A percentile compares a stretch with the other conserved stretches of the same genome.
Conservation (phyloP, 2,113 vertebrate species). For the Podiceps cristatus region DNA sequence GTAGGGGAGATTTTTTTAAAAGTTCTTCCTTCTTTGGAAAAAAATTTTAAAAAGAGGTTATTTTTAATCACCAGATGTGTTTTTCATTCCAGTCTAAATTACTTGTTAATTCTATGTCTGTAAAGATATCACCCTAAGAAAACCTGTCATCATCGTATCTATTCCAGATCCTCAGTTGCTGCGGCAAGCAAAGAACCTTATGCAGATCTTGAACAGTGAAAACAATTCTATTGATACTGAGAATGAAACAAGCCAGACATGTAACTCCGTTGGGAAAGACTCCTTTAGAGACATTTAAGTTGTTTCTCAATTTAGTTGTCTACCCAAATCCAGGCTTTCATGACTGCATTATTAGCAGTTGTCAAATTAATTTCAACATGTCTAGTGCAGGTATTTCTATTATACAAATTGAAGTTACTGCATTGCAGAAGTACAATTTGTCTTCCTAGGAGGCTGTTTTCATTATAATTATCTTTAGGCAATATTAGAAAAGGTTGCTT, state of each 20-base stretch:
- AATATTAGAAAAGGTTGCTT: neutral
- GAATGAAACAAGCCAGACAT: neutral
- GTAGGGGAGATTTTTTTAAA: neutral
- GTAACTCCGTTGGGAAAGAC: neutral
- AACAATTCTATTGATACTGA: neutral
- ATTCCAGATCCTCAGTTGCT: neutral
- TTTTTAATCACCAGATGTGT: neutral
- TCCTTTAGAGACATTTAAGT: neutral
- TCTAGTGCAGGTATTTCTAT: neutral
- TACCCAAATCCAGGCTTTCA: neutral
- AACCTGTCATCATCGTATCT: neutral
- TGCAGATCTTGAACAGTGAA: neutral
- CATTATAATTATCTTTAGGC: neutral
- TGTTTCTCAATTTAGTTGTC: neutral
- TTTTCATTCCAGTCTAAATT: neutral
- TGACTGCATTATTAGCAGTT: neutral
- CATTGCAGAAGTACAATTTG: neutral
- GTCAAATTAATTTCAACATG: neutral
- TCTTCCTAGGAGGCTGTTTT: neutral
- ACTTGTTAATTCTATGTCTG: neutral
- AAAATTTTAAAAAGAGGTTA: neutral
- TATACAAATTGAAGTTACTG: neutral
- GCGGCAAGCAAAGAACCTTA: neutral
- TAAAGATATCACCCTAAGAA: neutral
- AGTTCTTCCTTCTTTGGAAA: neutral